Percentiles rank a stretch among this genome's conserved stretches.
These are phyloP conservation scores for Enteromius unitaeniatus DNA, from an alignment of 2,797 vertebrate genomes.

Conservation along the genomic window DNA sequence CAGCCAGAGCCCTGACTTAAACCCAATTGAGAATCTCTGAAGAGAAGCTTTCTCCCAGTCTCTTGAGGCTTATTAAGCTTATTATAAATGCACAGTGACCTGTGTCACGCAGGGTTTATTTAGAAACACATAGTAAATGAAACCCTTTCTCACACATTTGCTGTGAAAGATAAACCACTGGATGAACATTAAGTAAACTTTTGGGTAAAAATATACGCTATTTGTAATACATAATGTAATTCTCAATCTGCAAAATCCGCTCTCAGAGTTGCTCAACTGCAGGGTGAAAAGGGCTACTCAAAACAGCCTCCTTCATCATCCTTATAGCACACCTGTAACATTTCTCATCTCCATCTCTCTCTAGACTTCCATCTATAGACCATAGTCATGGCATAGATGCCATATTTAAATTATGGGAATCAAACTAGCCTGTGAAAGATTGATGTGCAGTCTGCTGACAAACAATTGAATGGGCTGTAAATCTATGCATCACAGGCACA, in stretches of 20 bases:
- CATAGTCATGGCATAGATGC: not conserved
- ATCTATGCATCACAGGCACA: not conserved
- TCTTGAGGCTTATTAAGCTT: not conserved
- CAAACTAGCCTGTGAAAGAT: conserved; percentile 6
- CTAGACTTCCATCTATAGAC: not conserved
- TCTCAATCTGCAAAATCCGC: not conserved
- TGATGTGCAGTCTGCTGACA: not conserved
- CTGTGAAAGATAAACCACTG: not conserved
- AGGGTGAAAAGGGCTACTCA: conserved; percentile 2
- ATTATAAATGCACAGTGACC: not conserved
- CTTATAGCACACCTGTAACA: conserved; percentile 21
- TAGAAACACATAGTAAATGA: not conserved
- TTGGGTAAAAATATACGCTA: not conserved
- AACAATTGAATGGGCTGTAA: not conserved
- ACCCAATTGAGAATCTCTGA: too few species aligned
- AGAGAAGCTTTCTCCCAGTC: too few species aligned
- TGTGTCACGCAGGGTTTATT: not conserved
- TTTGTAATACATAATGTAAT: not conserved
- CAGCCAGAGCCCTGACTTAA: too few species aligned
- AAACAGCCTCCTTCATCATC: conserved; percentile 1
- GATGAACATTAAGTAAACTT: not conserved
- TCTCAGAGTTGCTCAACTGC: not conserved
- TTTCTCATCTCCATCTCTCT: not conserved
- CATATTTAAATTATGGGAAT: conserved; percentile 3
- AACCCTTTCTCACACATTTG: not conserved